Base-by-base conservation (phyloP, 2,113 vertebrate species). In the Sceloporus tristichus region DNA sequence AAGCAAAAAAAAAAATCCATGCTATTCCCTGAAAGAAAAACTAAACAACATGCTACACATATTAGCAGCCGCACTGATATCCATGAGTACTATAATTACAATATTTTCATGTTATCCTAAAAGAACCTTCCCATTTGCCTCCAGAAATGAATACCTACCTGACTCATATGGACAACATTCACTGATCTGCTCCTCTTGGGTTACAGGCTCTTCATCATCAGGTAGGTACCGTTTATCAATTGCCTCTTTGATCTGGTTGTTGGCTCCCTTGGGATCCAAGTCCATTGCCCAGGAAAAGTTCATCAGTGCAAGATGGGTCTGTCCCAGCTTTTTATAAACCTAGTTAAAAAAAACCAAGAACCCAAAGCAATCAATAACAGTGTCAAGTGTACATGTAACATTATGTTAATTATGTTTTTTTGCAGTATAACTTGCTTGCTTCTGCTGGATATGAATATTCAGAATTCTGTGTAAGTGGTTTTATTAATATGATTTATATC, bases 241-340 rank as follows among this genome's bases (percentile, higher is more conserved):
- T 95, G 99, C 99, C 96, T 99, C 99, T 97, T 99, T 99, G 93
- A 99, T 99, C 97, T 99, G 99, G 95, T 99, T 99, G 95, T 99
- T 99, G 88, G 98, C 99, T 96, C 99, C 99, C 97, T 99, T 99
- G 85, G 99, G 99, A 90, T 99, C 99, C 94, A 99, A 96, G 91
- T 99, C 99, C 99, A 99, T 99, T 0, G 99, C 99, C 99, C 99
- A 99, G 34, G 98, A 99, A 96, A 99, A 99, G 96, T 99, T 99
- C 99, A 99, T 99, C 65, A 99, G 96, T 85, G 99, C 99, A 94
- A 99, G 94, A 90, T 99, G 99, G 25, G 98, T 99, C 88, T 99
- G 99, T 70, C 99, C 99, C 95, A 99, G 96, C 91, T 99, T 99
- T 96, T 99, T 99, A 97, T 99, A 99, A 90, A 99, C 99, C 99